These are phyloP conservation scores for Atherix ibis DNA, from an alignment of 2,888 invertebrate genomes.

Conservation along the genomic window DNA sequence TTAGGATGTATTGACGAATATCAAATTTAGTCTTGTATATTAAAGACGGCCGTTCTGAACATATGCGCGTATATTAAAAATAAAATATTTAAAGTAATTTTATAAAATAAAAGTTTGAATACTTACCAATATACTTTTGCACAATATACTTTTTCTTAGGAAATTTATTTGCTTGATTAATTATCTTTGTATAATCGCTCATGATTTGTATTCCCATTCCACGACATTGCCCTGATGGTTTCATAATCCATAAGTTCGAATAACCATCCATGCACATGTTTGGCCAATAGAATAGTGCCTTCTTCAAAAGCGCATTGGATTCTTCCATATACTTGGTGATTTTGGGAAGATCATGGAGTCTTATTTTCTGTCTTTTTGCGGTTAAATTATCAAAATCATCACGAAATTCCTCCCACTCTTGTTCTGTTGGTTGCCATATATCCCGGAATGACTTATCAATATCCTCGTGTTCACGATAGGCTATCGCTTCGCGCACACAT, in stretches of 20 bases:
- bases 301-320: neutral
- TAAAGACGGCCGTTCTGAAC: slow-evolving; percentile 60
- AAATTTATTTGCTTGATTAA: slow-evolving; percentile 38
- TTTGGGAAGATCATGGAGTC: neutral
- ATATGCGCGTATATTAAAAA: too few species aligned
- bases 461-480: too few species aligned
- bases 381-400: too few species aligned
- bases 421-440: too few species aligned
- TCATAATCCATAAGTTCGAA: slow-evolving; percentile 71
- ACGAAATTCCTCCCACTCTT: too few species aligned
- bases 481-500: too few species aligned
- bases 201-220: slow-evolving; percentile 65
- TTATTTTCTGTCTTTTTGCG: too few species aligned
- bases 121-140: slow-evolving; percentile 68
- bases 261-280: slow-evolving; percentile 51
- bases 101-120: slow-evolving; percentile 7
- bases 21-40: slow-evolving; percentile 81
- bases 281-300: slow-evolving; percentile 32
- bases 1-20: slow-evolving; percentile 74
- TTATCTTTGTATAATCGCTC: slow-evolving; percentile 51
- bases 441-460: too few species aligned
- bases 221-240: slow-evolving; percentile 44
- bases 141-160: slow-evolving; percentile 51
- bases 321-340: neutral
- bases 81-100: slow-evolving; percentile 3